These are phyloP conservation scores for Acinonyx jubatus DNA, from an alignment of 2,113 vertebrate genomes.

Conservation along the genomic window DNA sequence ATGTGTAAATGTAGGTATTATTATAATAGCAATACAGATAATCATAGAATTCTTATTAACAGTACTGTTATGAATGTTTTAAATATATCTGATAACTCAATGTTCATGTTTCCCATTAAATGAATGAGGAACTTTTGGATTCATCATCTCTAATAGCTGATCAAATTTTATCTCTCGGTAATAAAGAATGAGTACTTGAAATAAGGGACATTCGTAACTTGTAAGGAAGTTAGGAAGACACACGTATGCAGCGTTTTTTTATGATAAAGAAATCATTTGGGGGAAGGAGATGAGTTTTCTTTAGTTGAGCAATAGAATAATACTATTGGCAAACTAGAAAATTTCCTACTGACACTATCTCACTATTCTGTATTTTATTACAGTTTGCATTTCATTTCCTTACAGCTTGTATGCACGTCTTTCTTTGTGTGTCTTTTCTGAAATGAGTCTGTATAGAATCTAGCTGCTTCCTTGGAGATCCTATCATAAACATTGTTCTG, in stretches of 20 bases:
- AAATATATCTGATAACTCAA: neutral
- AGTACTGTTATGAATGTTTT: neutral
- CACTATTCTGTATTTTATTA: neutral
- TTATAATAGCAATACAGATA: neutral
- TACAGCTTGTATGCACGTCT: neutral
- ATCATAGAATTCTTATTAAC: constrained; percentile 5
- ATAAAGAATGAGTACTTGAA: constrained; percentile 34
- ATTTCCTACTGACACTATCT: neutral
- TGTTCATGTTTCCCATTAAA: neutral
- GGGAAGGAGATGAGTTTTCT: neutral
- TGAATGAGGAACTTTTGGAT: neutral
- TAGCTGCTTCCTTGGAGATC: neutral
- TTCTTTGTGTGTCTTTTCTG: neutral
- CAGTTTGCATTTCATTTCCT: constrained; percentile 40
- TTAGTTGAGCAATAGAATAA: neutral
- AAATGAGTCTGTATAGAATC: neutral
- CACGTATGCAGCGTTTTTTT: neutral
- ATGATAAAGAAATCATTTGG: constrained; percentile 7
- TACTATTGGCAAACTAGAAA: neutral
- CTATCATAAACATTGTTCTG: neutral
- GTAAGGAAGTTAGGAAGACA: neutral
- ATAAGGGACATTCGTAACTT: constrained; percentile 9
- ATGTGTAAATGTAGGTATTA: neutral
- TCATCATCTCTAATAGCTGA: neutral
- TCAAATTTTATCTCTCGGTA: neutral